These are phyloP conservation scores for Drosophila sechellia DNA, from an alignment of 1,140 invertebrate genomes.

Conservation along the genomic window DNA sequence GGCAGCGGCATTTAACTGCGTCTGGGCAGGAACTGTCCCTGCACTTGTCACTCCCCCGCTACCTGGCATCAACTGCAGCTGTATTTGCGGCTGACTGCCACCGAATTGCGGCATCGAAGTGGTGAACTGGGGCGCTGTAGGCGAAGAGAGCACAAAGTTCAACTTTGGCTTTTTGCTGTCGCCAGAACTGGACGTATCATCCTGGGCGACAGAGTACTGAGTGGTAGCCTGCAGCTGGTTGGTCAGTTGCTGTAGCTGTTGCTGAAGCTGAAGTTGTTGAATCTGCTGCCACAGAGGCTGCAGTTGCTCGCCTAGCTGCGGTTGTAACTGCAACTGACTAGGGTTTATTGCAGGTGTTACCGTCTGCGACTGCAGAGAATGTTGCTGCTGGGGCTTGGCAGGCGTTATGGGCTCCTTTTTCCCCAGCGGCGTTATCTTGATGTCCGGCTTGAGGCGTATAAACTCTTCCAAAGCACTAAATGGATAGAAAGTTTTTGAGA, in stretches of 20 bases:
- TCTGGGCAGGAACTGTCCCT: conserved; percentile 2
- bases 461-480: conserved; percentile 84
- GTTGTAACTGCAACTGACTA: conserved; percentile 57
- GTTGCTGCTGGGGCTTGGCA: conserved; percentile 24
- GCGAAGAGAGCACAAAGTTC: conserved; percentile 77
- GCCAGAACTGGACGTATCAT: conserved; percentile 33
- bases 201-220: conserved; percentile 32
- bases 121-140: conserved; percentile 35
- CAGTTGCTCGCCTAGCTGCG: conserved; percentile 53
- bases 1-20: conserved; percentile 65
- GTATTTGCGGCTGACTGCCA: conserved; percentile 71
- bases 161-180: conserved; percentile 85
- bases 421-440: conserved; percentile 84
- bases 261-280: conserved; percentile 60
- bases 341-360: conserved; percentile 12
- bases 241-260: conserved; percentile 68
- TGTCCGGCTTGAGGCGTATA: conserved; percentile 84
- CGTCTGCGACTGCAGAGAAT: conserved; percentile 37
- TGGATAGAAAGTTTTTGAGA: background rate
- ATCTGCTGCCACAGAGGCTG: conserved; percentile 61
- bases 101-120: conserved; percentile 18
- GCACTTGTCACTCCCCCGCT: conserved; percentile 19
- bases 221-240: conserved; percentile 57
- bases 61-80: conserved; percentile 76
- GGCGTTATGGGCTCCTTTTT: conserved; percentile 54